Evolutionary conservation across 2,113 vertebrate species (phyloP), one percentile per base, ranked within the genome.

Genomic region (Meriones unguiculatus): DNA sequence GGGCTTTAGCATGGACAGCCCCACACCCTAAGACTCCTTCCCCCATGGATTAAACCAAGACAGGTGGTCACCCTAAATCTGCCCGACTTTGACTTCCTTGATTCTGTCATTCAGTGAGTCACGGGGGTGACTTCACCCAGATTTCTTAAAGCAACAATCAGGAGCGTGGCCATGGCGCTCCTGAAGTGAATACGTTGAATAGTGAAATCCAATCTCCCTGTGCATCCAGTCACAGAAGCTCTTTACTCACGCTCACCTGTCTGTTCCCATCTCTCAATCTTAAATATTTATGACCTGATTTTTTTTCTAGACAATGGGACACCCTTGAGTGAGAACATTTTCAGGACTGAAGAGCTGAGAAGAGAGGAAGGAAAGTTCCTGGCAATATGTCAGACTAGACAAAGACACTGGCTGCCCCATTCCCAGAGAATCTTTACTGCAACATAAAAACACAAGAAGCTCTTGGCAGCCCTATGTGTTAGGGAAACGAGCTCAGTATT

Each of bases 201-300:
- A 81, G 65, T 91, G 75, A 93, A 96, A 97, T 95, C 94, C 94
- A 96, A 97, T 93, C 96, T 96, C 59, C 67, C 28, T 11, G 54
- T 35, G 59, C 80, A 93, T 82, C 85, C 69, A 73, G 35, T 64
- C 97, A 95, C 95, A 86, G 95, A 93, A 95, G 93, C 95, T 90
- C 97, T 90, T 85, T 94, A 69, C 94, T 91, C 95, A 82, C 62
- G 59, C 95, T 94, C 59, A 98, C 97, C 89, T 97, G 97, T 94
- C 96, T 75, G 57, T 32, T 95, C 91, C 85, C 96, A 95, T 95
- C 87, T 62, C 92, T 97, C 95, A 96, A 86, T 97, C 94, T 97
- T 96, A 90, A 46, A 96, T 96, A 96, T 94, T 95, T 96, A 95
- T 93, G 96, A 86, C 96, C 91, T 96, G 84, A 94, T 50, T 54